A percentile compares a stretch with the other conserved stretches of the same genome.
These are phyloP conservation scores for Hylia prasina DNA, from an alignment of 2,113 vertebrate genomes.

Conservation along the genomic window DNA sequence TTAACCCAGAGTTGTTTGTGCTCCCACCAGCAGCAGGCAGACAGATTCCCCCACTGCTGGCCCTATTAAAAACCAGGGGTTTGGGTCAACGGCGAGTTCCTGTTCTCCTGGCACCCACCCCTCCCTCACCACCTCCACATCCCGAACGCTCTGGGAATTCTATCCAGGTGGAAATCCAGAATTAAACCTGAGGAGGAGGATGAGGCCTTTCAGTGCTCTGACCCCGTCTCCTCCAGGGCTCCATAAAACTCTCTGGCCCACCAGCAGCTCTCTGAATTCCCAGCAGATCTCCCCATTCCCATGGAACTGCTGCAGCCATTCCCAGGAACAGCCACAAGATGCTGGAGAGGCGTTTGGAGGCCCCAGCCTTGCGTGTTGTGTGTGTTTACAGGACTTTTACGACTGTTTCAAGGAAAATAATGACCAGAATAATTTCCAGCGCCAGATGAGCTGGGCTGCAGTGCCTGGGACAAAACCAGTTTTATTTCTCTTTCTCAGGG, in stretches of 20 bases:
- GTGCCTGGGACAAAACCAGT: background rate
- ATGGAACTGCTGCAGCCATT: background rate
- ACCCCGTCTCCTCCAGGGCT: background rate
- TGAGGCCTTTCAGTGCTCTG: background rate
- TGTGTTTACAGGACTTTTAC: background rate
- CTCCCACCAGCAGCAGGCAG: background rate
- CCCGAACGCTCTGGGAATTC: background rate
- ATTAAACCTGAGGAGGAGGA: background rate
- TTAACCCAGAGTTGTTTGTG: background rate
- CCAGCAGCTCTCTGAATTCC: background rate
- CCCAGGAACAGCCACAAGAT: background rate
- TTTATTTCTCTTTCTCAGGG: background rate
- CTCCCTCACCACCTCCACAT: background rate
- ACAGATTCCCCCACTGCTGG: background rate
- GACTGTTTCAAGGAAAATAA: background rate
- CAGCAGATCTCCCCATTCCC: background rate
- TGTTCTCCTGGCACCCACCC: background rate
- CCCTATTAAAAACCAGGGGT: background rate
- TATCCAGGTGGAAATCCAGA: background rate
- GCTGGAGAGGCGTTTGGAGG: background rate
- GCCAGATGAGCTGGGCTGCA: background rate
- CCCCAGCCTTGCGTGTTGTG: fast-evolving
- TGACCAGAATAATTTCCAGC: background rate
- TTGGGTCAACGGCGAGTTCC: background rate
- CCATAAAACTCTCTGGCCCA: background rate